Evolutionary conservation across 2,888 invertebrate species (phyloP), one percentile per base, ranked within the genome.

Genomic region (Diabrotica balteata): DNA sequence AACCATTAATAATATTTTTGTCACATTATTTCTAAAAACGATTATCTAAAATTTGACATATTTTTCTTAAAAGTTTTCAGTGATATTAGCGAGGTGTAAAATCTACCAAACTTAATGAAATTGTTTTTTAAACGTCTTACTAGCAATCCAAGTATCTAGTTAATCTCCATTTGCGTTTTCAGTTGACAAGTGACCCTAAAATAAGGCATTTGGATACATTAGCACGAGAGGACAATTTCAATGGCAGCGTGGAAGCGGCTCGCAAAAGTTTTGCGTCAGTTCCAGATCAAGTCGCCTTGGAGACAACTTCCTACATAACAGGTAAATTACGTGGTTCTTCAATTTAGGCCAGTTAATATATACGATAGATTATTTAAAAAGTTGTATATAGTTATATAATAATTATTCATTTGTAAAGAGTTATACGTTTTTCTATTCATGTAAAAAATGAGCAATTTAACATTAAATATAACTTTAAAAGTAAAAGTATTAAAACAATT

Each of bases 261-360:
- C 85, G 88, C 46, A 86, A 86, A 66, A 87, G 88, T 76, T 90
- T 90, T 75, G 84, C 85, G 66, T 85, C 86, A 58, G 83, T 91
- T 64, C 91, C 91, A 0, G 84, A 87, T 64, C 86, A 87, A 66
- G 86, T 91, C 70, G 85, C 86, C 10, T 79, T 86, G 63, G 89
- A 88, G 76, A 90, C 90, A 3, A 81, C 86, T 54, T 81, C 84
- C 63, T 85, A 87, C 9, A 85, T 90, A 78, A 86, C 88, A 84
- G 89, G 92, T 91, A 82, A 73, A 62, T 64, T 51, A 64, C 32
- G 32, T 32, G 32, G 32, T 32, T 32, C 32, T 32, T 32, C 32
- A 32, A 32, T 2, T 32, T 32, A 32, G 32, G 32, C 32, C 32
- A 32, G 32, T 32, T 4, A 4, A 32, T 32, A 32, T 2, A 32